Evolutionary conservation across 2,888 invertebrate genomes (phyloP).

Genomic region (Clunio marinus): DNA sequence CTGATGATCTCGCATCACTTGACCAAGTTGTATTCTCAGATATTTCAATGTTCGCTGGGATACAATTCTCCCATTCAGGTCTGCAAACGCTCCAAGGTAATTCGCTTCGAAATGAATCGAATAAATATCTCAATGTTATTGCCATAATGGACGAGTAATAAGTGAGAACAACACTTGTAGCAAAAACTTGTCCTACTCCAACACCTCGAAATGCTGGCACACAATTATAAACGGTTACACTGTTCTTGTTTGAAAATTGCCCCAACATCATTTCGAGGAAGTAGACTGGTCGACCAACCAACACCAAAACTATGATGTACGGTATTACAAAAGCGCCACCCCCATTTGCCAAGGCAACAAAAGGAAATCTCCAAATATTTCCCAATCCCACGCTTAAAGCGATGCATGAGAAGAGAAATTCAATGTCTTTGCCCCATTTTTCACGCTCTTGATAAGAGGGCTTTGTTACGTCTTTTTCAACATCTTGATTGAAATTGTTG

Average conservation of each 20-base stretch:
- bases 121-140: constrained; percentile 59
- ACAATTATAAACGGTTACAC: constrained; percentile 63
- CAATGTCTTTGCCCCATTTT: constrained; percentile 50
- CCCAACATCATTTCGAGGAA: constrained; percentile 70
- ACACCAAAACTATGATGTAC: constrained; percentile 59
- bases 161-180: constrained; percentile 57
- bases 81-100: constrained; percentile 63
- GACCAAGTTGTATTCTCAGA: neutral
- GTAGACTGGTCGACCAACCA: constrained; percentile 66
- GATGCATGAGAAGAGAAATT: constrained; percentile 51
- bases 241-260: constrained; percentile 67
- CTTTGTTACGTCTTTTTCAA: too few relatives aligned
- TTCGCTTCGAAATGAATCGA: constrained; percentile 57
- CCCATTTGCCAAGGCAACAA: constrained; percentile 63
- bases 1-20: constrained; percentile 45
- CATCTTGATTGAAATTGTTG: too few relatives aligned
- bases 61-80: constrained; percentile 53
- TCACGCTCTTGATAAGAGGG: too few relatives aligned
- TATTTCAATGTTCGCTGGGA: constrained; percentile 43
- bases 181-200: constrained; percentile 57
- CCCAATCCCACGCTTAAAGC: constrained; percentile 63
- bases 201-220: constrained; percentile 66
- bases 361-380: constrained; percentile 65
- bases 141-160: constrained; percentile 67
- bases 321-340: constrained; percentile 49